Base-by-base conservation (phyloP, 2,888 invertebrate species). In the Pyrgus malvae region DNA sequence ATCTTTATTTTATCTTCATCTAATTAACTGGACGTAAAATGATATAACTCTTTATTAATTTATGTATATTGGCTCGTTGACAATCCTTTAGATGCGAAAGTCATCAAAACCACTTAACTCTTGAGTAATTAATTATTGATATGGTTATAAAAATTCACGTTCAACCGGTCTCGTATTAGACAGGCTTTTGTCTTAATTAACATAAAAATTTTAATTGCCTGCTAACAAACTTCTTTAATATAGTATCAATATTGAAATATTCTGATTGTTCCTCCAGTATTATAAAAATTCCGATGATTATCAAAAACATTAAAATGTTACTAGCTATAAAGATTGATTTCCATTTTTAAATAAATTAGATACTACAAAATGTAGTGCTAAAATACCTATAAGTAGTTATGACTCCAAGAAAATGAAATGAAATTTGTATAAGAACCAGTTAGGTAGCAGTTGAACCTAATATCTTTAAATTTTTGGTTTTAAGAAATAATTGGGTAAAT, bases 171-270 rank as follows among this genome's bases (percentile, higher is more conserved):
- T 68, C 64, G 72, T 54, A 69, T 63, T 67, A 65, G 66, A 64
- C 63, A 61, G 64, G 63, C 64, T 65, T 70, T 68, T 64, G 65
- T 64, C 61, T 58, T 27, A 59, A 86, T 86, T 84, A 84, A 77
- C 87, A 85, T 86, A 83, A 84, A 77, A 70, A 84, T 82, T 82
- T 86, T 86, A 86, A 86, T 86, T 83, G 83, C 78, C 68, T 58
- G 55, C 68, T 63, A 64, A 63, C 64, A 66, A 63, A 65, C 69
- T 70, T 74, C 70, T 74, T 79, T 74, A 76, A 73, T 64, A 19
- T 12, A 66, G 68, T 71, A 71, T 74, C 63, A 64, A 66, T 68
- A 69, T 72, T 69, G 70, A 63, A 66, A 63, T 60, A 65, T 68
- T 63, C 42, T 70, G 69, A 70, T 68, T 55, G 42, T 21, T 17